Percentiles rank a stretch among this genome's conserved stretches.
phyloP scores from a whole-genome alignment of 1,140 invertebrate genomes.

The Semibalanus balanoides region DNA sequence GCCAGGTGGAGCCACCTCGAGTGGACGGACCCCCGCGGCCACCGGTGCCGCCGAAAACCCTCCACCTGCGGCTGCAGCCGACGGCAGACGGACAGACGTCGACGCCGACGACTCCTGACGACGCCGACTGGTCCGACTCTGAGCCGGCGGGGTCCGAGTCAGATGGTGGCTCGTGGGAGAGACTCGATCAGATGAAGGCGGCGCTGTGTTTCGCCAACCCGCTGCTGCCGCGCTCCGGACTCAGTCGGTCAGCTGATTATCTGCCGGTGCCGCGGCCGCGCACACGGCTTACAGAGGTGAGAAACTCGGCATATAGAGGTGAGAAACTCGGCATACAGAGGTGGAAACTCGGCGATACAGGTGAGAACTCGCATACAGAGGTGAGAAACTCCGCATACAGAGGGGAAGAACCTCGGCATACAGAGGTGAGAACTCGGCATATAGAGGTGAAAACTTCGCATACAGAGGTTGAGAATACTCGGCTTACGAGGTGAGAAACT shows the following conservation, averaged over 20 bases:
- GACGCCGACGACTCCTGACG: not conserved
- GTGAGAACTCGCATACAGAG: no score
- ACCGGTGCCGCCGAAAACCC: not conserved
- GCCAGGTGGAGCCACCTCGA: not conserved
- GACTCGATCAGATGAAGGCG: not conserved
- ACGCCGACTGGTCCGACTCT: not conserved
- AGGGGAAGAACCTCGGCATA: no score
- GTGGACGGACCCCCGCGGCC: not conserved
- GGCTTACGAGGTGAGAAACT: no score
- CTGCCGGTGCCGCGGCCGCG: not conserved
- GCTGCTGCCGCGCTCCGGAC: not conserved
- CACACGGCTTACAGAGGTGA: not conserved
- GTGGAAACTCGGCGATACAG: no score
- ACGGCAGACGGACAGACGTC: not conserved
- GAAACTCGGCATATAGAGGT: no score
- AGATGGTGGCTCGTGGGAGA: not conserved
- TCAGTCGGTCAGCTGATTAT: not conserved
- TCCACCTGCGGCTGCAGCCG: not conserved
- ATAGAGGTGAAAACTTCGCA: no score
- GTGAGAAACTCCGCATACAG: no score
- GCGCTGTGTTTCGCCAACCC: constrained; percentile 1
- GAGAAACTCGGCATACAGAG: no score
- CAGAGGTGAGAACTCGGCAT: no score
- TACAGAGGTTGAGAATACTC: no score
- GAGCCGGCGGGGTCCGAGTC: not conserved